Percentiles rank a stretch among this genome's conserved stretches.
Conservation (phyloP, 2,797 vertebrate genomes). For the Miichthys miiuy region DNA sequence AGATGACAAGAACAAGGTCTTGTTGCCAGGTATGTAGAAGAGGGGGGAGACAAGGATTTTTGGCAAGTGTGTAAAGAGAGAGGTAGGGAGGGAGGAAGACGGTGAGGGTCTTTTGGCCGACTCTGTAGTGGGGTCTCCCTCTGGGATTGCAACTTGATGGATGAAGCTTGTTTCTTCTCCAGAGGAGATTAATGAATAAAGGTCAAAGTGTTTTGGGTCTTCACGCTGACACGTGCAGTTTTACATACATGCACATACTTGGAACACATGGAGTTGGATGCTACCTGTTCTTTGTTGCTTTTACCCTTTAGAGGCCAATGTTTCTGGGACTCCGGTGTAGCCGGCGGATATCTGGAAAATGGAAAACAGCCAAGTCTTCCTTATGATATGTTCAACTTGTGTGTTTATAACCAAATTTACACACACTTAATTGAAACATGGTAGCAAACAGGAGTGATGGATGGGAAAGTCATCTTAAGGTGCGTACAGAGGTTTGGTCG, state of each 20-base stretch:
- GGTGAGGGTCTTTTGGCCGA: conserved; percentile 40
- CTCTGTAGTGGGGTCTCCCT: conserved; percentile 53
- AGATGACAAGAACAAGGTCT: neutral
- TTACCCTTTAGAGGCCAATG: too few relatives aligned
- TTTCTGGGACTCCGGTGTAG: too few relatives aligned
- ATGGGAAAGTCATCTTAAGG: neutral
- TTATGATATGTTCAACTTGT: too few relatives aligned
- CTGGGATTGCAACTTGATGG: conserved; percentile 68
- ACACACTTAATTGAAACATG: too few relatives aligned
- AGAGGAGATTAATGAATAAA: conserved; percentile 77
- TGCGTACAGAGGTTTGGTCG: neutral
- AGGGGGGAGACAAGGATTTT: neutral
- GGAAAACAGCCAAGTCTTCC: too few relatives aligned
- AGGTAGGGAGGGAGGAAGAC: conserved; percentile 6
- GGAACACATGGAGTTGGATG: neutral
- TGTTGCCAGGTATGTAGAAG: conserved; percentile 11
- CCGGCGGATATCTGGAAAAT: too few relatives aligned
- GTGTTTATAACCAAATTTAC: too few relatives aligned
- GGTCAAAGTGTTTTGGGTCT: conserved; percentile 58
- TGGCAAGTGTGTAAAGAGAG: conserved; percentile 40
- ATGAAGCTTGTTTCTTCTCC: conserved; percentile 75
- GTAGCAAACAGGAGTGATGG: neutral
- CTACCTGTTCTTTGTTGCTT: neutral
- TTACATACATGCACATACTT: conserved; percentile 9
- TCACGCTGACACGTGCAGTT: conserved; percentile 19